Conservation (phyloP, 1,140 invertebrate genomes). For the Bombus picipes region DNA sequence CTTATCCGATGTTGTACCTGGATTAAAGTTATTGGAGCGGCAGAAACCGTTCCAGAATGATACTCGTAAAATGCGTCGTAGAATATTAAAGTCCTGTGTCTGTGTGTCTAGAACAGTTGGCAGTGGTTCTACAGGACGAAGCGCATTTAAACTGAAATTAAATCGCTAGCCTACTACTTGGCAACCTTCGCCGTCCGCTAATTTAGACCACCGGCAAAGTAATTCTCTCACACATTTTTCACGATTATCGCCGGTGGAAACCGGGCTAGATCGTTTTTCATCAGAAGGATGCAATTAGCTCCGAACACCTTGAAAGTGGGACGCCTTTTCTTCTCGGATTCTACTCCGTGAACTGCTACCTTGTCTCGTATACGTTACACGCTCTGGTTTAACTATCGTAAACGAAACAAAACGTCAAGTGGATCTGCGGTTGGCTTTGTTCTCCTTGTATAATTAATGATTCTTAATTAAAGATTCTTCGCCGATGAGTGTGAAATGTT, state of each 20-base stretch:
- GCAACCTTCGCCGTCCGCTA: slow-evolving; percentile 18
- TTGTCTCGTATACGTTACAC: not conserved
- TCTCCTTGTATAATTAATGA: too few species aligned
- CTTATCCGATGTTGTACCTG: not conserved
- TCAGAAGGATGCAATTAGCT: slow-evolving; percentile 20
- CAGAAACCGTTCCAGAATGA: slow-evolving; percentile 36
- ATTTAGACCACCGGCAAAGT: slow-evolving; percentile 34
- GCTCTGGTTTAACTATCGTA: not conserved
- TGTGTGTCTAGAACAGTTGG: slow-evolving; percentile 39
- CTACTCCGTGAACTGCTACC: not conserved
- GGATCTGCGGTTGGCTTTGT: not conserved
- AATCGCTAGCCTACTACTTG: slow-evolving; percentile 41
- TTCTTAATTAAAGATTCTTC: too few species aligned
- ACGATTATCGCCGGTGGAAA: slow-evolving; percentile 22
- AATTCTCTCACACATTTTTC: slow-evolving; percentile 45
- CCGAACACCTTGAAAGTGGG: not conserved
- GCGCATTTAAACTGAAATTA: slow-evolving; percentile 53
- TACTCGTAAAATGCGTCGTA: slow-evolving; percentile 29
- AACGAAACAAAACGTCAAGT: not conserved
- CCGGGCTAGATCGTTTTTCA: slow-evolving; percentile 17
- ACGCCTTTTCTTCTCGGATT: not conserved
- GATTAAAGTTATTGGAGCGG: slow-evolving; percentile 22
- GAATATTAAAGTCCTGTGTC: slow-evolving; percentile 30
- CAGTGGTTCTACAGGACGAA: slow-evolving; percentile 23
- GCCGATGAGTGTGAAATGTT: too few species aligned